Base-by-base conservation (phyloP, 2,888 invertebrate species). In the Chrysolina americana region DNA sequence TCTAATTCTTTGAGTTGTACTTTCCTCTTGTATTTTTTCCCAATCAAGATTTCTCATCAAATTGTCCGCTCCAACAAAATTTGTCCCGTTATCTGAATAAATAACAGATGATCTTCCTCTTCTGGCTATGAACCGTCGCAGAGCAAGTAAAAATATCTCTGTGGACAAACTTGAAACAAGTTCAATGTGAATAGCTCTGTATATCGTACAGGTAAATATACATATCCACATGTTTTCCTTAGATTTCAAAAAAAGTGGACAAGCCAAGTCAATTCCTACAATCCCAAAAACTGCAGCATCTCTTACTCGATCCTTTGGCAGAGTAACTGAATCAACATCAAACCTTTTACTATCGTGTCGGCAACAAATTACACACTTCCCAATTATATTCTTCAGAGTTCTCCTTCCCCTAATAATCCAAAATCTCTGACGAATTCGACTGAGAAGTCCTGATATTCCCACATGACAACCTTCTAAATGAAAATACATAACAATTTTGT, bases 81-180 rank as follows among this genome's bases (percentile, higher is more conserved):
- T 87, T 0, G 82, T 83, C 0, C 85, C 86, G 73, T 87, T 88
- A 69, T 89, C 88, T 19, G 82, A 82, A 64, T 82, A 86, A 0
- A 88, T 81, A 5, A 81, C 77, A 11, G 62, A 73, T 0, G 85
- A 84, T 41, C 83, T 70, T 10, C 87, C 84, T 41, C 83, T 70
- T 53, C 85, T 69, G 1, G 81, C 79, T 21, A 85, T 77, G 69
- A 88, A 87, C 41, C 85, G 68, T 65, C 82, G 59, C 4, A 86
- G 71, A 6, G 82, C 78, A 41, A 76, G 75, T 8, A 87, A 23
- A 75, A 87, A 86, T 13, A 76, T 71, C 13, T 79, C 73, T 0
- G 87, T 83, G 6, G 81, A 80, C 11, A 86, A 71, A 11, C 81
- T 78, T 0, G 71, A 73, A 0, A 85, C 80, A 4, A 86, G 36